phyloP scores from a whole-genome alignment of 2,888 invertebrate genomes.

The Nemapogon koenigi region DNA sequence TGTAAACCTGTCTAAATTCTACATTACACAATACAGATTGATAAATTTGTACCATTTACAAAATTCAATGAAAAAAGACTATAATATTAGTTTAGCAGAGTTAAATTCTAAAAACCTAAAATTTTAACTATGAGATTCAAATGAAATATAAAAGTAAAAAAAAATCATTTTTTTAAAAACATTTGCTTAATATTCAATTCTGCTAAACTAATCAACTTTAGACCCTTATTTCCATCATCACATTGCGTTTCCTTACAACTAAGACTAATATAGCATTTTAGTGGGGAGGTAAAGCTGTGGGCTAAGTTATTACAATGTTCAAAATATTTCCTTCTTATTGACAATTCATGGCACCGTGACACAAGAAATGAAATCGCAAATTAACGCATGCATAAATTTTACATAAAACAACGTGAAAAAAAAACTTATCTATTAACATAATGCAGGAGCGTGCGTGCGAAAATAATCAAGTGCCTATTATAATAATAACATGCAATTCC shows the following conservation, averaged over 20 bases:
- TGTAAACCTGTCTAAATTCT: neutral
- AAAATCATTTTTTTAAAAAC: neutral
- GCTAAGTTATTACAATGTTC: constrained; percentile 9
- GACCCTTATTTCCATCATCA: constrained; percentile 57
- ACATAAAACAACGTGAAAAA: no score
- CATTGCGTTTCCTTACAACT: constrained; percentile 50
- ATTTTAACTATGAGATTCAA: no score
- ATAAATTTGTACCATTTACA: neutral
- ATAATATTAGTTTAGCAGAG: constrained; percentile 9
- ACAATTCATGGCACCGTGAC: no score
- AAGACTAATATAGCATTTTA: constrained; percentile 16
- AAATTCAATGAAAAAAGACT: constrained; percentile 3
- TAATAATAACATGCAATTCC: no score
- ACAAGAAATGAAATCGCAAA: no score
- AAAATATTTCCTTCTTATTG: no score
- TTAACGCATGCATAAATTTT: no score
- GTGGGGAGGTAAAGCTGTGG: constrained; percentile 7
- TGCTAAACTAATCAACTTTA: constrained; percentile 48
- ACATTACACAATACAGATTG: constrained; percentile 9
- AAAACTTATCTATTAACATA: no score
- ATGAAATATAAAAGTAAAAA: no score
- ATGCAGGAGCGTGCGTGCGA: no score
- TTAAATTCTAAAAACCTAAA: constrained; percentile 2
- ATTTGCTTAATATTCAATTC: constrained; percentile 23
- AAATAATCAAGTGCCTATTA: no score